phyloP scores from a whole-genome alignment of 2,797 vertebrate species.

The Somateria mollissima region DNA sequence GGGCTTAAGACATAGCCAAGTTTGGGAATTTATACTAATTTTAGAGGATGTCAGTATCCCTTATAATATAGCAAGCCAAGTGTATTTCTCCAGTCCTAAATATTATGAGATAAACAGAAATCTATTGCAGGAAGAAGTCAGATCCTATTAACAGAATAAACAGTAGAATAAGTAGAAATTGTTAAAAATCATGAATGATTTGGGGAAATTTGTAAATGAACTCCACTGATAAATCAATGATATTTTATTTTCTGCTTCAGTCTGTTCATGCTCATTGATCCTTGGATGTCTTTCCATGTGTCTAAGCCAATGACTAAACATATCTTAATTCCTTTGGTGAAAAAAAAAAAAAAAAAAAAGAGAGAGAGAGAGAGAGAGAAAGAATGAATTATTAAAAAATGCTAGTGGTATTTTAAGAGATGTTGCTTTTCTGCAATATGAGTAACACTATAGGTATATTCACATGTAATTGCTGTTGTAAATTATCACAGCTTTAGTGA shows the following conservation, averaged over 20 bases:
- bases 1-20: neutral
- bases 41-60: neutral
- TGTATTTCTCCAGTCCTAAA: neutral
- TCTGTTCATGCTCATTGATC: fast-evolving
- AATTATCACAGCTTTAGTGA: neutral
- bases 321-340: neutral
- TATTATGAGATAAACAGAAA: neutral
- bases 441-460: neutral
- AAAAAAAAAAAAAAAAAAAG: too few species aligned
- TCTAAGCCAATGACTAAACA: neutral
- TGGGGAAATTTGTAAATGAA: neutral
- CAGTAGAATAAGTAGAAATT: neutral
- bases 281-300: neutral
- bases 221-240: neutral
- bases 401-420: neutral
- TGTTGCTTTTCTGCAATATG: neutral
- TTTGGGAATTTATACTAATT: neutral
- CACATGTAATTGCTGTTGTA: neutral
- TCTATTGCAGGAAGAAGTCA: neutral
- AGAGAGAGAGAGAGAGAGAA: neutral
- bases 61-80: neutral
- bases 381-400: neutral
- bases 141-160: neutral
- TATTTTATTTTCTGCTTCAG: neutral
- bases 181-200: neutral